Conservation (phyloP, 1,140 invertebrate genomes). For the Cotesia glomerata region DNA sequence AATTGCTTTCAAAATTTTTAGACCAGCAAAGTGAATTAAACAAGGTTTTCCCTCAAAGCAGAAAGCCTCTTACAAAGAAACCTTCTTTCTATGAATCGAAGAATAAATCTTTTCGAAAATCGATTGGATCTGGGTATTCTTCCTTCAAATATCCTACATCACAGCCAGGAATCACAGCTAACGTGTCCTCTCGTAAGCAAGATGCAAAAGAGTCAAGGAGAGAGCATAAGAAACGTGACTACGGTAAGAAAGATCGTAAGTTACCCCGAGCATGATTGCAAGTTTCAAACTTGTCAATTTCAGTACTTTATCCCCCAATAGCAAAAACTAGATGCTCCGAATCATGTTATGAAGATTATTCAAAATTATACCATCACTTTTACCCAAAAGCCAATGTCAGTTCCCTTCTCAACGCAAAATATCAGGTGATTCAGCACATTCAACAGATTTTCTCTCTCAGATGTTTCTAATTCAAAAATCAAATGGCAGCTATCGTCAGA, state of each 20-base stretch:
- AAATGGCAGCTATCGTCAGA: too few relatives aligned
- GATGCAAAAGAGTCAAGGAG: background rate
- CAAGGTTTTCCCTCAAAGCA: slow-evolving; percentile 19
- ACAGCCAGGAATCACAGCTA: background rate
- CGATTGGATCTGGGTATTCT: background rate
- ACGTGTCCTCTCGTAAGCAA: background rate
- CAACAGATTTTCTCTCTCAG: too few relatives aligned
- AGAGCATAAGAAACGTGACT: background rate
- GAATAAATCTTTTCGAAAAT: background rate
- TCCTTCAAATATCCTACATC: background rate
- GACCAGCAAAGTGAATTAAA: slow-evolving; percentile 17
- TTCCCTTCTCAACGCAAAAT: background rate
- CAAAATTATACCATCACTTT: too few relatives aligned
- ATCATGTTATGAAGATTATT: too few relatives aligned
- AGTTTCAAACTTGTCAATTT: background rate
- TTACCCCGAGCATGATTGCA: background rate
- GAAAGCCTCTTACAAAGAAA: slow-evolving; percentile 3
- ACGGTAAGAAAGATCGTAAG: background rate
- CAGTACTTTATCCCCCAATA: background rate
- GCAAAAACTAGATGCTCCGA: too few relatives aligned
- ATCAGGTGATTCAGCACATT: background rate
- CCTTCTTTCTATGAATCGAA: background rate
- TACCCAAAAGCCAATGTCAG: too few relatives aligned
- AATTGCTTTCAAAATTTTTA: slow-evolving; percentile 25
- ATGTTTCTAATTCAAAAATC: too few relatives aligned